A percentile compares a stretch with the other conserved stretches of the same genome.
These are phyloP conservation scores for Archaeoteleia sp. DNA, from an alignment of 2,888 invertebrate genomes.

Conservation along the genomic window DNA sequence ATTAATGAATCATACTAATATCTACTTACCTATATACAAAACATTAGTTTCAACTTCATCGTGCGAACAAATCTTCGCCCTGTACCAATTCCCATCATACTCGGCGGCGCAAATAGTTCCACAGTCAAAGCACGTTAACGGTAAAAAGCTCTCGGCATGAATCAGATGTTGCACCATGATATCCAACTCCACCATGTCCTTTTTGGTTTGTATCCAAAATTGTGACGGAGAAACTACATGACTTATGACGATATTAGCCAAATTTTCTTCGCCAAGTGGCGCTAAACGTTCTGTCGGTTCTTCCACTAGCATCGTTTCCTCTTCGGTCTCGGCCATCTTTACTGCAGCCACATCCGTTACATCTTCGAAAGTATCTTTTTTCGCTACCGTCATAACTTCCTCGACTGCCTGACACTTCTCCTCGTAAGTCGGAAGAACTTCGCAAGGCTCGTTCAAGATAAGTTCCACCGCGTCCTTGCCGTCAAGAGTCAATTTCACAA, in stretches of 20 bases:
- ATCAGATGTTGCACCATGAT: slow-evolving; percentile 79
- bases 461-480: slow-evolving; percentile 80
- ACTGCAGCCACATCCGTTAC: slow-evolving; percentile 76
- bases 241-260: slow-evolving; percentile 59
- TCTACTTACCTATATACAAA: slow-evolving; percentile 77
- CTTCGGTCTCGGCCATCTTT: slow-evolving; percentile 73
- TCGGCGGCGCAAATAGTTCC: slow-evolving; percentile 80
- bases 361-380: slow-evolving; percentile 76
- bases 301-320: too few relatives aligned
- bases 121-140: slow-evolving; percentile 75
- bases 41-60: slow-evolving; percentile 79
- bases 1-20: not conserved
- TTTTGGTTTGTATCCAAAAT: slow-evolving; percentile 72
- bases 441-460: slow-evolving; percentile 72
- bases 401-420: slow-evolving; percentile 54
- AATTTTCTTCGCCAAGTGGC: slow-evolving; percentile 68
- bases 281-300: slow-evolving; percentile 73
- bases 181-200: slow-evolving; percentile 77
- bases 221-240: slow-evolving; percentile 63
- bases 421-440: too few relatives aligned
- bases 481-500: slow-evolving; percentile 80
- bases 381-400: slow-evolving; percentile 64
- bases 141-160: slow-evolving; percentile 77
- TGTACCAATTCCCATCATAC: slow-evolving; percentile 81
- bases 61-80: slow-evolving; percentile 79